phyloP scores from a whole-genome alignment of 2,113 vertebrate species.

The Perccottus glenii region DNA sequence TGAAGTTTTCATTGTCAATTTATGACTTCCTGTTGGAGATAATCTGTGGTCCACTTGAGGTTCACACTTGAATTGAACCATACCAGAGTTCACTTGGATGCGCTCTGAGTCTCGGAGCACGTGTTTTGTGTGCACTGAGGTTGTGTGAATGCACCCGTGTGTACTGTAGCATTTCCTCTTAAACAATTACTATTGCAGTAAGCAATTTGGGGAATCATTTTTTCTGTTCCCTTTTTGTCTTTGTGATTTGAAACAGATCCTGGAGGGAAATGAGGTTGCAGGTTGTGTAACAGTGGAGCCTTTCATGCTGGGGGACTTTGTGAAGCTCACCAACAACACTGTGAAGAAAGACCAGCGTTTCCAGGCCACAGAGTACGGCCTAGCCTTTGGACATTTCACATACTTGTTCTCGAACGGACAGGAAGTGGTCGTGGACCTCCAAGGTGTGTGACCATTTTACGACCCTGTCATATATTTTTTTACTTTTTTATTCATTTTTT shows the following conservation, averaged over 20 bases:
- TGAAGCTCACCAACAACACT: conserved; percentile 93
- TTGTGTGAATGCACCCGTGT: too few relatives aligned
- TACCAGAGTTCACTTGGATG: too few relatives aligned
- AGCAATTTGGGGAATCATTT: too few relatives aligned
- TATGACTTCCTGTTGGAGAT: too few relatives aligned
- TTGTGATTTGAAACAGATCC: conserved; percentile 75
- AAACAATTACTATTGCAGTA: too few relatives aligned
- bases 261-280: conserved; percentile 81
- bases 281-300: conserved; percentile 92
- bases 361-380: conserved; percentile 88
- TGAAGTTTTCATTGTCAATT: too few relatives aligned
- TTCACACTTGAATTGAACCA: too few relatives aligned
- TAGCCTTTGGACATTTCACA: conserved; percentile 92
- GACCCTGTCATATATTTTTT: neutral
- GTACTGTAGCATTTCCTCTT: too few relatives aligned
- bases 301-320: conserved; percentile 90
- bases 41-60: too few relatives aligned
- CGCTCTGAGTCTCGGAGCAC: too few relatives aligned
- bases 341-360: conserved; percentile 77
- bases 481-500: conserved; percentile 7
- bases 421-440: conserved; percentile 93
- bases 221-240: neutral
- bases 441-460: conserved; percentile 78
- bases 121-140: too few relatives aligned
- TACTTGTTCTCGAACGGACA: conserved; percentile 83